Conservation (phyloP, 2,797 vertebrate species). For the Coccyzus lansbergi region DNA sequence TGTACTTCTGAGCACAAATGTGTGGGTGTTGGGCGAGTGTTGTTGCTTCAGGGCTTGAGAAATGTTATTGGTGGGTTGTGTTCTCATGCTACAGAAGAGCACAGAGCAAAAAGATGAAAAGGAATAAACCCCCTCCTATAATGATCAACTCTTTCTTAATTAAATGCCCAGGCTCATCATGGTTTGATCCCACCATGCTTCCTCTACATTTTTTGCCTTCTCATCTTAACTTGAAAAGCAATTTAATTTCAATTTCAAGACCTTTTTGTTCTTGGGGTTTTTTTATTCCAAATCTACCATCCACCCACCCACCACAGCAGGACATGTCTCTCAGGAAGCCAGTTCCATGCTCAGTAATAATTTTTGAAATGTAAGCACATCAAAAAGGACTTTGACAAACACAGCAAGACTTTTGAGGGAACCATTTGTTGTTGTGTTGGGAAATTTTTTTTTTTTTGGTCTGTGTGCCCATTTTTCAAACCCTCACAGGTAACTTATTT, state of each 20-base stretch:
- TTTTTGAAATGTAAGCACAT: neutral
- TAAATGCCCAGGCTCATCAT: neutral
- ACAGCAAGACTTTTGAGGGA: neutral
- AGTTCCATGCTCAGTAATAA: neutral
- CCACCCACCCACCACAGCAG: constrained; percentile 3
- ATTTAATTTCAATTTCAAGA: neutral
- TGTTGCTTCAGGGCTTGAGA: neutral
- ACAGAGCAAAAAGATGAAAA: neutral
- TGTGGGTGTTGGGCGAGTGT: neutral
- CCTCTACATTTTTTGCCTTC: neutral
- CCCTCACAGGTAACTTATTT: neutral
- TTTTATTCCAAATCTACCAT: neutral
- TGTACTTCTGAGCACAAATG: neutral
- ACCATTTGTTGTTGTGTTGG: neutral
- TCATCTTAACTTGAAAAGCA: neutral
- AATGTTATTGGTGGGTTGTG: neutral
- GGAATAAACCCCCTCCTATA: neutral
- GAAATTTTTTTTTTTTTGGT: neutral
- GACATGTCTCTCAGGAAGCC: neutral
- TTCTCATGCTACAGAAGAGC: neutral
- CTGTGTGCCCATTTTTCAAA: neutral
- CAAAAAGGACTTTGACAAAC: neutral
- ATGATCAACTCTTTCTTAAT: constrained; percentile 15
- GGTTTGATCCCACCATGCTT: neutral
- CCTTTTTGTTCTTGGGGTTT: neutral